Evolutionary conservation across 2,113 vertebrate species (phyloP).

Genomic region (Megalops atlanticus): DNA sequence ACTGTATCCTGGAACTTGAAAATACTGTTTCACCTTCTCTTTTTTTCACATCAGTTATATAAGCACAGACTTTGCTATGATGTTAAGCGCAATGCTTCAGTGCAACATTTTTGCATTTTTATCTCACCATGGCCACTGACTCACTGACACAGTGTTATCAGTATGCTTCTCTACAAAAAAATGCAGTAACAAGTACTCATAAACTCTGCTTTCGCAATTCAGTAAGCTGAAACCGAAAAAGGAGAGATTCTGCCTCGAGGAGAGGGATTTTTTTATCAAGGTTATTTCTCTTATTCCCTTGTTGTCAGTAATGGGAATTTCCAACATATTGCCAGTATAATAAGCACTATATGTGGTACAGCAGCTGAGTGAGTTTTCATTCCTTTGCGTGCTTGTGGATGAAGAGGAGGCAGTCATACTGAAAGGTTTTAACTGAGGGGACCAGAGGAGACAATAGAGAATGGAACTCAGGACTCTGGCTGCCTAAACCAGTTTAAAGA

Average conservation of each 20-base stretch:
- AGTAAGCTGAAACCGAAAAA: conserved; percentile 27
- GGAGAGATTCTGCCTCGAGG: conserved; percentile 32
- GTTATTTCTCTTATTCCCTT: conserved; percentile 38
- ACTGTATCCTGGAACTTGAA: too few species aligned
- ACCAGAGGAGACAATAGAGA: neutral
- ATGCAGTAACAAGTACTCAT: conserved; percentile 24
- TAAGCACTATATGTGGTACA: neutral
- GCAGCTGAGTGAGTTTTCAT: neutral
- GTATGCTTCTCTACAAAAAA: conserved; percentile 7
- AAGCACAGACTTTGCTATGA: neutral
- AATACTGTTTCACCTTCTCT: too few species aligned
- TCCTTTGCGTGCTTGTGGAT: neutral
- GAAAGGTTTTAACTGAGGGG: neutral
- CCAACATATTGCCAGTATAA: neutral
- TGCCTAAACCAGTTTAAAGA: neutral
- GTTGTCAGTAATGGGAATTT: neutral
- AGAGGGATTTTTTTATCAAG: conserved; percentile 33
- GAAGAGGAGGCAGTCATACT: neutral
- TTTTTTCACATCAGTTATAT: neutral
- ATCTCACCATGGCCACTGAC: neutral
- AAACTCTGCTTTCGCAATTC: conserved; percentile 39
- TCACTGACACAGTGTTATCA: neutral
- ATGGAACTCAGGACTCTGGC: neutral
- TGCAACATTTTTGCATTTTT: neutral
- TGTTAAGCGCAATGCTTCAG: neutral